These are phyloP conservation scores for Stratiomys singularior DNA, from an alignment of 2,888 invertebrate genomes.

Conservation along the genomic window DNA sequence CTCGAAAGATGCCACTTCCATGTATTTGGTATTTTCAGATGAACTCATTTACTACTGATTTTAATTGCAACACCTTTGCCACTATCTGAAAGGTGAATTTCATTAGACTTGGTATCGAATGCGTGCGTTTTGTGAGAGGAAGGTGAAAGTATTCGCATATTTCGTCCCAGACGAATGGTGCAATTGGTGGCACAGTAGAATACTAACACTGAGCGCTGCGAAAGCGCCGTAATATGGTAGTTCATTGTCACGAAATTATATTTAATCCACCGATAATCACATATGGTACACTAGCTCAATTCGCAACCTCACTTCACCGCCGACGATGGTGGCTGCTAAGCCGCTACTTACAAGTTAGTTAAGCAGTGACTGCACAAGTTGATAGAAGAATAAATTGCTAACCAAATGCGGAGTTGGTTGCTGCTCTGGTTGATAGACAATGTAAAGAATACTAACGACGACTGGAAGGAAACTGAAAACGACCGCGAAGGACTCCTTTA, in stretches of 20 bases:
- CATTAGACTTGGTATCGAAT: neutral
- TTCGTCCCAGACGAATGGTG: too few species aligned
- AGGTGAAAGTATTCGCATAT: too few species aligned
- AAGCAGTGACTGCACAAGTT: neutral
- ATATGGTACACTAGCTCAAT: too few species aligned
- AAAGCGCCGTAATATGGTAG: too few species aligned
- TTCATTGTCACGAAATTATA: too few species aligned
- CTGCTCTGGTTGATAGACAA: neutral
- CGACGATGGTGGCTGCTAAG: neutral
- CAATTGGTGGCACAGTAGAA: too few species aligned
- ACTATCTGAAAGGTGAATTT: neutral
- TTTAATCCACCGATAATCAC: too few species aligned
- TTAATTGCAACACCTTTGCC: neutral
- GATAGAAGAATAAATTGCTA: neutral
- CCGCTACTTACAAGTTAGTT: neutral
- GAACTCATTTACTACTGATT: neutral
- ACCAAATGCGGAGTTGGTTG: neutral
- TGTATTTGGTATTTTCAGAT: neutral
- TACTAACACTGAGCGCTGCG: too few species aligned
- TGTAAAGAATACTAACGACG: neutral
- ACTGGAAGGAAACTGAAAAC: slow-evolving; percentile 1
- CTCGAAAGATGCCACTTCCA: slow-evolving; percentile 10
- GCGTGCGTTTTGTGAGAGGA: too few species aligned
- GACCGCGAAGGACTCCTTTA: neutral
- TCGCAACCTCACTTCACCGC: neutral